These are phyloP conservation scores for Axea sp. DNA, from an alignment of 2,888 invertebrate genomes.

Conservation along the genomic window DNA sequence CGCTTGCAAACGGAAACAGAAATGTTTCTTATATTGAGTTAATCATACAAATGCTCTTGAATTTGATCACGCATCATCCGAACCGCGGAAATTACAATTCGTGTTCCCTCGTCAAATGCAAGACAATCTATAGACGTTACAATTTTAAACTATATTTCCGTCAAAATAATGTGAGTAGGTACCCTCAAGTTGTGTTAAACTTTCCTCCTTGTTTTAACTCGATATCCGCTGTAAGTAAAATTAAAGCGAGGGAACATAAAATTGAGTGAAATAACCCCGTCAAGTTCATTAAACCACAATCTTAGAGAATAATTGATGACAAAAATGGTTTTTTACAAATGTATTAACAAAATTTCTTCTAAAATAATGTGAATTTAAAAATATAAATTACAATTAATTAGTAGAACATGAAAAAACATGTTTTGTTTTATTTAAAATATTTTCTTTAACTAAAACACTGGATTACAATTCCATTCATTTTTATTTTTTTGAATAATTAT, in stretches of 20 bases:
- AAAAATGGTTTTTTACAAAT: no score
- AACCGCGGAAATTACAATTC: constrained; percentile 66
- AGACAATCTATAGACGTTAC: constrained; percentile 24
- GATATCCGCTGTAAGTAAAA: constrained; percentile 23
- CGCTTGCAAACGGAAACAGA: constrained; percentile 49
- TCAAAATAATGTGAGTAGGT: background rate
- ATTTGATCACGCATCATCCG: constrained; percentile 64
- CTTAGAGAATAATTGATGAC: constrained; percentile 15
- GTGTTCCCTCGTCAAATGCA: constrained; percentile 34
- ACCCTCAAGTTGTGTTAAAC: constrained; percentile 5
- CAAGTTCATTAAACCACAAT: constrained; percentile 38
- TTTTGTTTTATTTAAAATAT: no score
- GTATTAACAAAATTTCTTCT: background rate
- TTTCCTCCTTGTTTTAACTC: constrained; percentile 45
- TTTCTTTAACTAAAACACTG: no score
- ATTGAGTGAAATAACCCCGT: constrained; percentile 20
- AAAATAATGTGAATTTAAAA: no score
- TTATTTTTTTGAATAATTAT: no score
- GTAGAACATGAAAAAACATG: no score
- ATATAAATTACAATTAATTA: no score
- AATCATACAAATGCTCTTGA: constrained; percentile 59
- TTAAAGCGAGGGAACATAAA: constrained; percentile 19
- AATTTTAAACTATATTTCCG: constrained; percentile 22
- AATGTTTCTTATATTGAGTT: constrained; percentile 42
- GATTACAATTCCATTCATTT: no score